Evolutionary conservation across 2,113 vertebrate species (phyloP).

Genomic region (Calidris pygmaea): DNA sequence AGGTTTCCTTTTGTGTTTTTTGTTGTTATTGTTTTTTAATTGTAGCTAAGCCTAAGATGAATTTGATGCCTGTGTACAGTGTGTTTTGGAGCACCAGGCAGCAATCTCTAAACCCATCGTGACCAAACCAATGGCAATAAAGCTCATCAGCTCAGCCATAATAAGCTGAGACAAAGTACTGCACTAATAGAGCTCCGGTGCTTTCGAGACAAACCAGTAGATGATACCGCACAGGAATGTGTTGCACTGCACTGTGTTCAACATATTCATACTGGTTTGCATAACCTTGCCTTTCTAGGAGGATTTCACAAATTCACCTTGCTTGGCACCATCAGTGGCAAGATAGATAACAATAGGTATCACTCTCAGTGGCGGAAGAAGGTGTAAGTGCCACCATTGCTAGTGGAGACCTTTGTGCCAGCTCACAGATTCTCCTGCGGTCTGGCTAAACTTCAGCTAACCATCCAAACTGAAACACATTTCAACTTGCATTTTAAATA

Average conservation of each 20-base stretch:
- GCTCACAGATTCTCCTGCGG: background rate
- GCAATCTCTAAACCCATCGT: background rate
- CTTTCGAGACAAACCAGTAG: background rate
- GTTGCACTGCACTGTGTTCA: background rate
- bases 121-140: background rate
- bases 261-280: background rate
- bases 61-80: background rate
- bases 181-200: background rate
- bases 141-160: background rate
- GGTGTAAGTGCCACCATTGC: background rate
- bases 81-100: conserved; percentile 23
- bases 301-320: background rate
- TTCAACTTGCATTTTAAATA: background rate
- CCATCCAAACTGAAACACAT: background rate
- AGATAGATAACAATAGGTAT: background rate
- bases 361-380: background rate
- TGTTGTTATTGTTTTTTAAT: conserved; percentile 37
- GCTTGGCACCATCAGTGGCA: background rate
- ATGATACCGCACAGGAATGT: background rate
- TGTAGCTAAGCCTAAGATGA: conserved; percentile 21
- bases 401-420: background rate
- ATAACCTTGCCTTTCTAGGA: background rate
- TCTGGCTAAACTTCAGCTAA: background rate
- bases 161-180: conserved; percentile 8
- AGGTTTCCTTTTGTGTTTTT: background rate